Base-by-base conservation (phyloP, 2,888 invertebrate genomes). In the Himalopsyche anomala region DNA sequence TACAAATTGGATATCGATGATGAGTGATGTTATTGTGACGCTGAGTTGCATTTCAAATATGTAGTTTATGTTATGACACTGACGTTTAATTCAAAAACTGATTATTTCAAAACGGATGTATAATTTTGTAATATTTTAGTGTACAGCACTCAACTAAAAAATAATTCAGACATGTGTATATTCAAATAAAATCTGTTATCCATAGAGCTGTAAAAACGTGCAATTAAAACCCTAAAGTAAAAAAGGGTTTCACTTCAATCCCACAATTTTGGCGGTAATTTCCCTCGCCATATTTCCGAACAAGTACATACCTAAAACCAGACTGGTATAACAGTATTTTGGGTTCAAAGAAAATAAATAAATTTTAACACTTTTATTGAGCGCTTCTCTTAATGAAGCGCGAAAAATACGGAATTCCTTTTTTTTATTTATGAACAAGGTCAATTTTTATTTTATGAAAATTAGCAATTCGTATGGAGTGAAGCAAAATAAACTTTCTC, bases 261-360 rank as follows among this genome's bases (percentile, higher is more conserved):
- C 36, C 38, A 36, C 28, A 12, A 36, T 5, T 19, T 28, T 19
- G 62, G 62, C 28, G 62, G 19, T 62, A 62, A 62, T 9, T 62
- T 62, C 62, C 8, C 19, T 5, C 19, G 62, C 51, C 19, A 19
- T 62, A 62, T 62, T 62, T 62, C 5, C 5, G 11, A 74, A 38
- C 12, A 12, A 74, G 74, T 74, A 74, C 5, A 74, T 15, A 12
- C 74, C 11, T 36, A 74, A 36, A 74, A 38, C 74, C 36, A 62
- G 74, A 15, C 74, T 38, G 74, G 36, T 38, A 38, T 36, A 74
- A 38, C 36, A 36, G 36, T 38, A 74, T 74, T 74, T 28, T 74
- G 74, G 2, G 15, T 15, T 74, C 74, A 74, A 74, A 74, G 74
- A 74, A 74, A 74, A 74, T 38, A 36, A 74, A 74, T 74, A 74